Conservation (phyloP, 30 jellyfish, hydroid and myxozoan genomes). For the Turritopsis rubra region DNA sequence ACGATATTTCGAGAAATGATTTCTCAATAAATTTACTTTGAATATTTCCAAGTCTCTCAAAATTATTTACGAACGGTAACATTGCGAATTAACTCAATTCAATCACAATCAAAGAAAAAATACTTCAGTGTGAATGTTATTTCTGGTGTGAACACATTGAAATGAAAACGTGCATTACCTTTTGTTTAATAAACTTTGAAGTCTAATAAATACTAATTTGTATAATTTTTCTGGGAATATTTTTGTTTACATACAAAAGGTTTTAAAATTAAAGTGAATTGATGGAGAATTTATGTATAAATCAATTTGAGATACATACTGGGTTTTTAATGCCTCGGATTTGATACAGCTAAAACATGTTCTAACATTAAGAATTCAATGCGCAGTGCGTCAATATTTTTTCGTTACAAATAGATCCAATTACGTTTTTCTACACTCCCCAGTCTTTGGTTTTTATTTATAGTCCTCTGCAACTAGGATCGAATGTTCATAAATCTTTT, state of each 20-base stretch:
- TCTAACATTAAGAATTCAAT: background rate
- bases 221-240: background rate
- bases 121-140: background rate
- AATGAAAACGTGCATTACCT: background rate
- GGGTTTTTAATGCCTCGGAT: background rate
- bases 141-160: background rate
- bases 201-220: background rate
- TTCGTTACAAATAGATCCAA: background rate
- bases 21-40: background rate
- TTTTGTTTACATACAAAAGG: background rate
- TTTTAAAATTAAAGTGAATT: background rate
- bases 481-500: too few species aligned
- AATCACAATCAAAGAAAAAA: background rate
- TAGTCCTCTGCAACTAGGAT: too few species aligned
- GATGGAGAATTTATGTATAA: background rate
- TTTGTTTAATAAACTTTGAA: background rate
- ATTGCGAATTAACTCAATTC: background rate
- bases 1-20: background rate
- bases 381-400: background rate
- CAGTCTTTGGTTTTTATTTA: background rate
- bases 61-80: background rate
- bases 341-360: background rate
- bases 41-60: background rate
- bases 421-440: background rate
- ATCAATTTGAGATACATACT: too few species aligned